Conservation (phyloP, 2,888 invertebrate species). For the Euclidia mi region DNA sequence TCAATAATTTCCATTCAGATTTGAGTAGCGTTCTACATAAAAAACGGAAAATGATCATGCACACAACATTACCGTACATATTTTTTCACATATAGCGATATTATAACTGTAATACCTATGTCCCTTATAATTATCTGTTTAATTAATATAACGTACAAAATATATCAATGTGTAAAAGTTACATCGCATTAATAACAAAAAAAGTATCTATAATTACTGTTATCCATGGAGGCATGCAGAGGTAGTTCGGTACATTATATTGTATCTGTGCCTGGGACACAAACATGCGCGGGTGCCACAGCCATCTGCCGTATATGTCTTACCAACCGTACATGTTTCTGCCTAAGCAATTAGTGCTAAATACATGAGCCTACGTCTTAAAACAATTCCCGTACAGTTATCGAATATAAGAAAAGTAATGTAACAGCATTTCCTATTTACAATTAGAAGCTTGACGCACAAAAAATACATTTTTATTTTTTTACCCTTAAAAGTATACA, state of each 20-base stretch:
- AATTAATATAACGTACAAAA: constrained; percentile 83
- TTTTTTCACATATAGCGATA: constrained; percentile 54
- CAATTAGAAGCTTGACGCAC: constrained; percentile 80
- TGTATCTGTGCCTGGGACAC: constrained; percentile 63
- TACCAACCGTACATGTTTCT: constrained; percentile 30
- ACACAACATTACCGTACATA: constrained; percentile 65
- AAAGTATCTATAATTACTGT: constrained; percentile 73
- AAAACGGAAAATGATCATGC: constrained; percentile 75
- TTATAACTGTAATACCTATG: constrained; percentile 63
- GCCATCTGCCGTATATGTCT: background rate
- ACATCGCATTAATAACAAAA: constrained; percentile 75
- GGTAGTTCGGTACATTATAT: constrained; percentile 84
- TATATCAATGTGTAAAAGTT: constrained; percentile 75
- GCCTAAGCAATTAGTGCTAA: constrained; percentile 43
- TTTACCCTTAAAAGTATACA: constrained; percentile 67
- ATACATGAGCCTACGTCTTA: constrained; percentile 48
- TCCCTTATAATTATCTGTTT: constrained; percentile 63
- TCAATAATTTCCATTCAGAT: constrained; percentile 75
- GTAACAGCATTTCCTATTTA: constrained; percentile 78
- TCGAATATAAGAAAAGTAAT: constrained; percentile 55
- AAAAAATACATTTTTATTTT: constrained; percentile 70
- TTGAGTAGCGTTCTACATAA: constrained; percentile 75
- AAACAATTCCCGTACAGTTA: constrained; percentile 62
- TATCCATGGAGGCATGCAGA: constrained; percentile 84
- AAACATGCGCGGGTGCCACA: constrained; percentile 37